phyloP scores from a whole-genome alignment of 2,797 vertebrate species.

The Gallinago solitaria region DNA sequence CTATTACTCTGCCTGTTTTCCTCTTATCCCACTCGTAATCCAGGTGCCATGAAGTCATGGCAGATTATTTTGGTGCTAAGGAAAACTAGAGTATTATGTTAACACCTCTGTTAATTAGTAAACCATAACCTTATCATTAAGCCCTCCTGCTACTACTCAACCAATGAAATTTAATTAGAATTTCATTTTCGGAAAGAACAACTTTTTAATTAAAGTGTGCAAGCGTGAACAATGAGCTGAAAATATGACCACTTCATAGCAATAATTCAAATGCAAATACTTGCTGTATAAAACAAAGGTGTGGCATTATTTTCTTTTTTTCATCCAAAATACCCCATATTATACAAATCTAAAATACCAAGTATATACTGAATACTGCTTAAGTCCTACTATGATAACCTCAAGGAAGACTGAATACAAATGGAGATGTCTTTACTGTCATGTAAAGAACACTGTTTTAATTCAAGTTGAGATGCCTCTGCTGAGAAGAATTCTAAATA shows the following conservation, averaged over 20 bases:
- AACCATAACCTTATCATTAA: not conserved
- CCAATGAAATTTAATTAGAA: not conserved
- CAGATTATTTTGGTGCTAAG: constrained; percentile 1
- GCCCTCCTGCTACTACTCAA: not conserved
- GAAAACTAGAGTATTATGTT: constrained; percentile 14
- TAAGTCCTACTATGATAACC: not conserved
- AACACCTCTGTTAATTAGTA: constrained; percentile 6
- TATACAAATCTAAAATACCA: not conserved
- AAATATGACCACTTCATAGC: not conserved
- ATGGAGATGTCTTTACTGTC: not conserved
- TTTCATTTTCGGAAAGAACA: not conserved
- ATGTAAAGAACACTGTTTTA: not conserved
- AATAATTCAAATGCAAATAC: not conserved
- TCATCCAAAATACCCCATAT: not conserved
- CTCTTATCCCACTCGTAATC: not conserved
- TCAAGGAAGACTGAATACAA: not conserved
- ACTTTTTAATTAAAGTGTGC: not conserved
- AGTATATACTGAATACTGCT: not conserved
- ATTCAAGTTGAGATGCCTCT: not conserved
- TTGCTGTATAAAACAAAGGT: not conserved
- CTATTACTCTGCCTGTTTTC: not conserved
- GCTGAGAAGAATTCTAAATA: not conserved
- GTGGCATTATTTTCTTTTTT: not conserved
- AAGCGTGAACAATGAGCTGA: not conserved
- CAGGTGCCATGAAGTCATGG: not conserved